Percentiles rank a stretch among this genome's conserved stretches.
phyloP scores from a whole-genome alignment of 2,113 vertebrate species.

The Nannobrachium achirus region DNA sequence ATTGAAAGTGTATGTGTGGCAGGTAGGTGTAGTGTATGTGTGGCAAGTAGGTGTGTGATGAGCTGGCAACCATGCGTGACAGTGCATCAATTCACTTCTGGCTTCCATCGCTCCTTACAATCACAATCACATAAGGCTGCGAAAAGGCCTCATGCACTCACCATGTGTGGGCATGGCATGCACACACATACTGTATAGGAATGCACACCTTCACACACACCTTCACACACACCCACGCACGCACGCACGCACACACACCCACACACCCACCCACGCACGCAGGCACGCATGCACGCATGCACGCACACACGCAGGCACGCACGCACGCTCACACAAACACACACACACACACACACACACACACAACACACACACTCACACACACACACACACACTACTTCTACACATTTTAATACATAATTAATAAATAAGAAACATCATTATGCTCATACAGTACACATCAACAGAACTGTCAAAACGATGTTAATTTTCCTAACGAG shows the following conservation, averaged over 20 bases:
- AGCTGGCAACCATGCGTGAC: conserved; percentile 66
- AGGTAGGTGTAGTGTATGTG: conserved; percentile 64
- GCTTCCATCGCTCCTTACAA: conserved; percentile 40
- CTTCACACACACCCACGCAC: too few relatives aligned
- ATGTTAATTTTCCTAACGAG: conserved; percentile 30
- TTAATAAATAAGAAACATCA: too few relatives aligned
- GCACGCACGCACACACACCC: not conserved
- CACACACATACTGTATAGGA: conserved; percentile 22
- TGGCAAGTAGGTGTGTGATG: conserved; percentile 66
- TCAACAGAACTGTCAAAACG: conserved; percentile 4
- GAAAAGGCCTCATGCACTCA: conserved; percentile 2
- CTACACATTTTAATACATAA: too few relatives aligned
- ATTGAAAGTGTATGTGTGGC: conserved; percentile 50
- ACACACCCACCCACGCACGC: conserved; percentile 2
- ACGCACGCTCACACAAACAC: too few relatives aligned
- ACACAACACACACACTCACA: too few relatives aligned
- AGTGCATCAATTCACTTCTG: conserved; percentile 55
- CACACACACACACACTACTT: too few relatives aligned
- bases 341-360: too few relatives aligned
- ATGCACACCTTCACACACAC: conserved; percentile 25
- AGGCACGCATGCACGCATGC: not conserved
- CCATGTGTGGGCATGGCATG: too few relatives aligned
- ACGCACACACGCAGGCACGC: too few relatives aligned
- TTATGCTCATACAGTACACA: too few relatives aligned
- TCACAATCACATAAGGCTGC: conserved; percentile 31